Percentiles rank a stretch among this genome's conserved stretches.
These are phyloP conservation scores for Phalloptychus januarius DNA, from an alignment of 2,797 vertebrate species.

Conservation along the genomic window DNA sequence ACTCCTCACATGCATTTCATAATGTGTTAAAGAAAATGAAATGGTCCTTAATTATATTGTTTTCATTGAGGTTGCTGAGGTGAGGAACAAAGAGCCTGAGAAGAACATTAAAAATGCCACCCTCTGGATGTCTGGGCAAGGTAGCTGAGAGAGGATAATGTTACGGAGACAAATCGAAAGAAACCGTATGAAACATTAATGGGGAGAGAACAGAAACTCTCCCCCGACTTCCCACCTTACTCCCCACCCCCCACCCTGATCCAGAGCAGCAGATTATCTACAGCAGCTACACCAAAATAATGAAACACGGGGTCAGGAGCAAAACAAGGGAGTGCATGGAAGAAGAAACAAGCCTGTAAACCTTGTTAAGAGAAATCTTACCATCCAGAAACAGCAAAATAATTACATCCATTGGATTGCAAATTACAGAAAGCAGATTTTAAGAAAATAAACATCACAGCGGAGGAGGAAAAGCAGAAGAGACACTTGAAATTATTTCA, in stretches of 20 bases:
- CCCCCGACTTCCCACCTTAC: constrained; percentile 5
- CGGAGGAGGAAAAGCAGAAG: constrained; percentile 10
- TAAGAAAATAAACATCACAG: constrained; percentile 11
- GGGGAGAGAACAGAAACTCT: constrained; percentile 10
- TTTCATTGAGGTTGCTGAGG: constrained; percentile 2
- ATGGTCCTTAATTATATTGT: constrained; percentile 17
- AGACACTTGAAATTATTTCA: constrained; percentile 23
- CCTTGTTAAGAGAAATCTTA: constrained; percentile 33
- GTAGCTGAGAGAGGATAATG: constrained; percentile 21
- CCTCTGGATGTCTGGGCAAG: constrained; percentile 10
- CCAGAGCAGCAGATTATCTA: constrained; percentile 53
- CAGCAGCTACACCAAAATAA: constrained; percentile 58
- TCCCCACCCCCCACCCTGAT: constrained; percentile 9
- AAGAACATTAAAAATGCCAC: constrained; percentile 18
- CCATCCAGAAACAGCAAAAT: constrained; percentile 35
- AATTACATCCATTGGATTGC: constrained; percentile 31
- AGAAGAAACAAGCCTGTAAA: constrained; percentile 19
- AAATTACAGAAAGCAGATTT: constrained; percentile 20
- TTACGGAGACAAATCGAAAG: constrained; percentile 39
- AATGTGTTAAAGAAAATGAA: background rate
- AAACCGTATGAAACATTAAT: constrained; percentile 44
- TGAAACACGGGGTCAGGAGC: constrained; percentile 44
- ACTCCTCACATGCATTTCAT: background rate
- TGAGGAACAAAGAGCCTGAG: background rate
- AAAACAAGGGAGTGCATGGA: constrained; percentile 19